phyloP scores from a whole-genome alignment of 2,888 invertebrate genomes.

The Chorisops tibialis region DNA sequence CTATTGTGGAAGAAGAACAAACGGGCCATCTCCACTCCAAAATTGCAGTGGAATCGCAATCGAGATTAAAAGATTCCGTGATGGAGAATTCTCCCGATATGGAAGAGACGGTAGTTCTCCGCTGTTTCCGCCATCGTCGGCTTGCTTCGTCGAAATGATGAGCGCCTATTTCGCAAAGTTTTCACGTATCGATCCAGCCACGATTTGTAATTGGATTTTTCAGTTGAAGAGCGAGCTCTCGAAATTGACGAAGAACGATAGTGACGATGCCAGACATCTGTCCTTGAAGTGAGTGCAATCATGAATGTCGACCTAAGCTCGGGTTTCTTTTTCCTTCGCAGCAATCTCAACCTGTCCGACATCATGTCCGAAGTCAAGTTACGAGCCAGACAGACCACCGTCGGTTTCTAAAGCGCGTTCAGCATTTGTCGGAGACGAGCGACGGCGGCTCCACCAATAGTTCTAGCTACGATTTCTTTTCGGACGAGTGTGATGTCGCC shows the following conservation, averaged over 20 bases:
- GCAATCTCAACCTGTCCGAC: slow-evolving; percentile 49
- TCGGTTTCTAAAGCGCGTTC: slow-evolving; percentile 53
- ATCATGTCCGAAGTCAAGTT: slow-evolving; percentile 52
- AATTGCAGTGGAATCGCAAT: no score
- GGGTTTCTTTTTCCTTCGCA: slow-evolving; percentile 35
- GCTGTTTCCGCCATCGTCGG: no score
- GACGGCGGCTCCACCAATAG: slow-evolving; percentile 63
- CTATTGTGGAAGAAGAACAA: no score
- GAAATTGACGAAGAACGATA: slow-evolving; percentile 45
- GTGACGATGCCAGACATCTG: slow-evolving; percentile 40
- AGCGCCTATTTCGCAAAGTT: slow-evolving; percentile 87
- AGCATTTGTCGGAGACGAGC: slow-evolving; percentile 64
- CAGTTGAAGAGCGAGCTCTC: slow-evolving; percentile 68
- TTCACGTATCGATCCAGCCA: slow-evolving; percentile 68
- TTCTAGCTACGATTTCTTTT: slow-evolving; percentile 58
- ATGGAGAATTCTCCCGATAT: no score
- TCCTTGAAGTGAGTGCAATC: slow-evolving; percentile 46
- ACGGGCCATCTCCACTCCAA: no score
- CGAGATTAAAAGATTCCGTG: no score
- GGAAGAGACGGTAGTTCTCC: slow-evolving; percentile 79
- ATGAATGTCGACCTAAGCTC: no score
- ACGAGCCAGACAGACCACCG: slow-evolving; percentile 49
- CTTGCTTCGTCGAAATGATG: slow-evolving; percentile 91
- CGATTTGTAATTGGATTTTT: slow-evolving; percentile 80
- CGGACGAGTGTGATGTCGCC: slow-evolving; percentile 61